Conservation (phyloP, 1,140 invertebrate species). For the Lepidurus packardi region DNA sequence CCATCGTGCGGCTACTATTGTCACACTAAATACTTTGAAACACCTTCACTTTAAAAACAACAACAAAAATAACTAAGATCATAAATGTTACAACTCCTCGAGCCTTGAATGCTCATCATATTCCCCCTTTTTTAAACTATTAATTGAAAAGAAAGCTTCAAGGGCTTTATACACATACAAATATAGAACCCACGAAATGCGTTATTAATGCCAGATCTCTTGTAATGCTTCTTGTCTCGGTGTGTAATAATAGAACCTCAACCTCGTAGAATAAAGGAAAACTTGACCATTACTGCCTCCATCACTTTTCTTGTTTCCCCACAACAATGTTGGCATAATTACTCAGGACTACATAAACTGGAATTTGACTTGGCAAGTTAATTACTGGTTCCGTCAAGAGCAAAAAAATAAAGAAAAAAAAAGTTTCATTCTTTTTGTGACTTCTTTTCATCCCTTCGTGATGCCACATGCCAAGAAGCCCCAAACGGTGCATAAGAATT, state of each 20-base stretch:
- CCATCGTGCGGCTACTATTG: constrained; percentile 17
- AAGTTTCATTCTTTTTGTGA: not conserved
- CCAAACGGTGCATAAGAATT: no score
- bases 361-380: constrained; percentile 19
- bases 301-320: not conserved
- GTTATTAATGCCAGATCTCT: no score
- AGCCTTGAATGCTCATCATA: not conserved
- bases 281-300: not conserved
- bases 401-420: not conserved
- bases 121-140: not conserved
- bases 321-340: constrained; percentile 2
- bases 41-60: not conserved
- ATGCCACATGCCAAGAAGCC: not conserved
- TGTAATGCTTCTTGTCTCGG: not conserved
- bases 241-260: not conserved
- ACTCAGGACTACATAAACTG: constrained; percentile 5
- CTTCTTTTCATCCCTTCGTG: not conserved
- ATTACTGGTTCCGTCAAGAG: constrained; percentile 6
- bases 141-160: not conserved
- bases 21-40: not conserved
- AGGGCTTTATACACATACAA: not conserved
- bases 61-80: not conserved
- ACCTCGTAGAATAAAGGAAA: not conserved
- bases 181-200: no score
- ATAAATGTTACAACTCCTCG: not conserved